Evolutionary conservation across 2,888 invertebrate species (phyloP), one percentile per base, ranked within the genome.

Genomic region (Campaea margaritaria): DNA sequence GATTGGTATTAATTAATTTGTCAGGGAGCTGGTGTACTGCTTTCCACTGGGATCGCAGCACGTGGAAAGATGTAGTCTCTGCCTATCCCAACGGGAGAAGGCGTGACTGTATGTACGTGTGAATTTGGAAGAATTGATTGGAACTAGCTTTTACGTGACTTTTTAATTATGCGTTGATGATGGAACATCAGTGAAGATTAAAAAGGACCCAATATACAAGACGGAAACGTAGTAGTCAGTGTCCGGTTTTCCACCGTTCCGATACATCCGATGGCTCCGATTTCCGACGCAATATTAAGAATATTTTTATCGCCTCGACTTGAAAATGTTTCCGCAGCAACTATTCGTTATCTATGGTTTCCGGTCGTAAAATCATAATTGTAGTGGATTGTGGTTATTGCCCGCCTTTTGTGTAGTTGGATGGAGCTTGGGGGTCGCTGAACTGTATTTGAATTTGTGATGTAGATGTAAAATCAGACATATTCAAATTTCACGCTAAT

Each of bases 301-400:
- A 52, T 36, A 50, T 55, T 58, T 67, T 65, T 65, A 65, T 63
- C 15, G 36, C 39, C 16, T 42, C 48, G 43, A 38, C n/a, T 62
- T 10, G 44, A 39, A 31, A 28, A 41, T 43, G 38, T 58, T 58
- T 70, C 70, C 70, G 61, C 8, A 31, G 5, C 8, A 31, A 31
- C 7, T 31, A 31, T 31, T 31, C 8, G 8, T 31, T 31, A 31
- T 31, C 31, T 1, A 31, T 31, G 31, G 31, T 31, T 31, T 70
- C 70, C 70, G 61, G 67, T 58, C 58, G 48, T 68, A 65, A 66
- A 68, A 39, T 43, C n/a, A 54, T 65, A 64, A 62, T 63, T 62
- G 58, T 58, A 61, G 47, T 50, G 56, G 54, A 57, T 48, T 60
- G 58, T 51, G 46, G 45, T 41, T 54, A 55, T 31, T 50, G 45